Evolutionary conservation across 1,140 invertebrate genomes (phyloP).

Genomic region (Bombus terrestris): DNA sequence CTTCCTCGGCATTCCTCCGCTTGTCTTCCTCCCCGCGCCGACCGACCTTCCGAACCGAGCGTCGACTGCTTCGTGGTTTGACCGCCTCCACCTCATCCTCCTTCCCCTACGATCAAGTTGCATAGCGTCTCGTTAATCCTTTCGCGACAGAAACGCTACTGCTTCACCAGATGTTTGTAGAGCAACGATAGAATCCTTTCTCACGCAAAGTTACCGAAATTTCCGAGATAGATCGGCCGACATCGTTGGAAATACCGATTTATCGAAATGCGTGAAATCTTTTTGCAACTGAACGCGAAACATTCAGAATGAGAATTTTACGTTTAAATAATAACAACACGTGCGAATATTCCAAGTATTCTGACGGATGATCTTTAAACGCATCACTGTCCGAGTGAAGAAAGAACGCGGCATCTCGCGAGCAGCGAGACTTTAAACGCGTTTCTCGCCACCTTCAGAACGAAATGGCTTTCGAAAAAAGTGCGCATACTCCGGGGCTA

Average conservation of each 20-base stretch:
- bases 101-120: background rate
- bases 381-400: background rate
- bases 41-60: constrained; percentile 44
- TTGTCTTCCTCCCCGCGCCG: constrained; percentile 43
- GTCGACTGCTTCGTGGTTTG: constrained; percentile 8
- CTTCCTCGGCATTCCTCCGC: constrained; percentile 62
- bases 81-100: background rate
- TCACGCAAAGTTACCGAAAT: too few species aligned
- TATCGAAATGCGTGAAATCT: too few species aligned
- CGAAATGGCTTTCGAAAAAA: background rate
- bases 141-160: background rate
- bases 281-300: too few species aligned
- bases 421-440: background rate
- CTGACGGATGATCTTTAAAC: background rate
- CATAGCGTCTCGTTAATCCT: constrained; percentile 11
- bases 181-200: background rate
- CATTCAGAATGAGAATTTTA: too few species aligned
- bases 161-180: background rate
- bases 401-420: background rate
- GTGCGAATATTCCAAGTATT: too few species aligned
- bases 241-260: too few species aligned
- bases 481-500: background rate
- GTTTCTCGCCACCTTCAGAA: background rate
- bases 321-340: too few species aligned
- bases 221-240: too few species aligned